A percentile compares a stretch with the other conserved stretches of the same genome.
phyloP scores from a whole-genome alignment of 64 coral and sea anemone species.

The Platygyra sinensis region DNA sequence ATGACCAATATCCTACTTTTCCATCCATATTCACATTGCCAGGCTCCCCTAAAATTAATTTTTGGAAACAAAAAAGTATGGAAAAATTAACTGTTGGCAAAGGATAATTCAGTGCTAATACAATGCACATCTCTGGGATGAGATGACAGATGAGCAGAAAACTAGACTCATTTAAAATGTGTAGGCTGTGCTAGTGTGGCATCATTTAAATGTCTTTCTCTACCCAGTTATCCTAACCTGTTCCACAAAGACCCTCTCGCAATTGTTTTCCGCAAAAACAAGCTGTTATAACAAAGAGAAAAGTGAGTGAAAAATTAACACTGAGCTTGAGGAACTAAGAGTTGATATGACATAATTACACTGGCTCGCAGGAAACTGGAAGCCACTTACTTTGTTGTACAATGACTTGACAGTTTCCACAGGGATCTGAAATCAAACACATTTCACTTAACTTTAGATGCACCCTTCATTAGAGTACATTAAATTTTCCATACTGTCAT shows the following conservation, averaged over 20 bases:
- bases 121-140: too few species aligned
- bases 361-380: too few species aligned
- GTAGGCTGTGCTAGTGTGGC: background rate
- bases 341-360: too few species aligned
- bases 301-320: background rate
- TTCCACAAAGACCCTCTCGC: slow-evolving; percentile 82
- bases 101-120: too few species aligned
- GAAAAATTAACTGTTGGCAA: too few species aligned
- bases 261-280: slow-evolving; percentile 88
- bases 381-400: slow-evolving; percentile 58
- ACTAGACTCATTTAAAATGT: too few species aligned
- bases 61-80: background rate
- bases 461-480: too few species aligned
- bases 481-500: too few species aligned
- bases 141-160: too few species aligned
- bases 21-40: background rate
- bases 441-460: background rate
- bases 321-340: too few species aligned
- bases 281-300: slow-evolving; percentile 29
- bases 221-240: slow-evolving; percentile 40
- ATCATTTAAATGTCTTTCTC: background rate
- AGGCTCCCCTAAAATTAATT: background rate
- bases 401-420: slow-evolving; percentile 67
- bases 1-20: slow-evolving; percentile 74
- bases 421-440: slow-evolving; percentile 52